These are phyloP conservation scores for Apodemia hepburni DNA, from an alignment of 2,888 invertebrate genomes.

Conservation along the genomic window DNA sequence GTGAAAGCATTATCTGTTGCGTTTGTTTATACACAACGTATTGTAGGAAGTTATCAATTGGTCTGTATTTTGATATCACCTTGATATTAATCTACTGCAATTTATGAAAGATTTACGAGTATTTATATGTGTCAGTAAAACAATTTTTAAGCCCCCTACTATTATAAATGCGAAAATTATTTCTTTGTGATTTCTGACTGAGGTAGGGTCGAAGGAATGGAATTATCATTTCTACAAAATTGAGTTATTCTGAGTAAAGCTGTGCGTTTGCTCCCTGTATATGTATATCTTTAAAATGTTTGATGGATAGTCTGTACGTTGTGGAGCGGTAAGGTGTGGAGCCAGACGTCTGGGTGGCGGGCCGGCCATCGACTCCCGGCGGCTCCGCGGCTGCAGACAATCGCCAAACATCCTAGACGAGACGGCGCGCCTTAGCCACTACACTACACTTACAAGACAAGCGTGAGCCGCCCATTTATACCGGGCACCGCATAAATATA, in stretches of 20 bases:
- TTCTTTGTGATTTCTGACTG: too few relatives aligned
- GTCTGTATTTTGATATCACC: not conserved
- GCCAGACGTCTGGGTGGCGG: not conserved
- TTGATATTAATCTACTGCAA: not conserved
- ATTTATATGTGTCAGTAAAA: not conserved
- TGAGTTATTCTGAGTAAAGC: too few relatives aligned
- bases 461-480: not conserved
- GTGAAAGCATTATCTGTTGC: not conserved
- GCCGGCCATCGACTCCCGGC: not conserved
- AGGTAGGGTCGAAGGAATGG: too few relatives aligned
- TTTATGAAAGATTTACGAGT: not conserved
- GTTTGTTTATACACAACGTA: not conserved
- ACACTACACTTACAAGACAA: not conserved
- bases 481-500: too few relatives aligned
- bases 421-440: not conserved
- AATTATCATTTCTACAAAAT: too few relatives aligned
- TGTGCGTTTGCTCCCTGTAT: too few relatives aligned
- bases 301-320: not conserved
- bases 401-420: not conserved
- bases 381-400: not conserved
- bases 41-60: not conserved
- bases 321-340: not conserved
- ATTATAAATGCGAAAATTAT: too few relatives aligned
- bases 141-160: not conserved
- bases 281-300: too few relatives aligned